phyloP scores from a whole-genome alignment of 2,888 invertebrate species.

The Uloborus plumipes region DNA sequence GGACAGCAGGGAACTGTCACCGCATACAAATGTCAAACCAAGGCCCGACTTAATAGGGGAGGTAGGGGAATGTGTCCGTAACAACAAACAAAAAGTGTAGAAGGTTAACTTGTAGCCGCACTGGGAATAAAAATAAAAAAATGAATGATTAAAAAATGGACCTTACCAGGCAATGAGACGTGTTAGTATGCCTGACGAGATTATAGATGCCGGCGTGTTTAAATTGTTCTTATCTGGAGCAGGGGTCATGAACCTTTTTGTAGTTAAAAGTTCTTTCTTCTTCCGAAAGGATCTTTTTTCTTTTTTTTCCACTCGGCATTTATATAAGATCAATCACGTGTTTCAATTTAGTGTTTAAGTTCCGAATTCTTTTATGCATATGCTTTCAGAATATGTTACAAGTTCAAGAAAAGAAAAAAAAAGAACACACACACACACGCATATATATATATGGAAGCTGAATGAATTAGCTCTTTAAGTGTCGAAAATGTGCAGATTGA shows the following conservation, averaged over 20 bases:
- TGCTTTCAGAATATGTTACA: too few species aligned
- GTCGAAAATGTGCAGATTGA: too few species aligned
- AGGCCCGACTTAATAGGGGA: slow-evolving; percentile 37
- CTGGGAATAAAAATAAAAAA: background rate
- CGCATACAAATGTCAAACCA: slow-evolving; percentile 57
- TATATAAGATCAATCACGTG: too few species aligned
- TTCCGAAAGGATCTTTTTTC: slow-evolving; percentile 1
- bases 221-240: slow-evolving; percentile 60
- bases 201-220: slow-evolving; percentile 52
- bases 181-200: slow-evolving; percentile 51
- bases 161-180: slow-evolving; percentile 50
- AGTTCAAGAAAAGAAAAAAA: too few species aligned
- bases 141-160: slow-evolving; percentile 32
- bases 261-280: slow-evolving; percentile 21
- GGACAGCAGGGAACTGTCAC: slow-evolving; percentile 57
- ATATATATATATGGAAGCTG: too few species aligned
- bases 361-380: too few species aligned
- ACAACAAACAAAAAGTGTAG: slow-evolving; percentile 55
- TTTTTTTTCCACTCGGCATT: slow-evolving; percentile 1
- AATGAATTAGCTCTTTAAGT: too few species aligned
- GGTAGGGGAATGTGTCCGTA: slow-evolving; percentile 5
- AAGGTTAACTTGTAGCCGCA: slow-evolving; percentile 56
- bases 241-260: slow-evolving; percentile 60
- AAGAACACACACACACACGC: too few species aligned
- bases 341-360: too few species aligned